These are phyloP conservation scores for Apotomis betuletana DNA, from an alignment of 2,888 invertebrate genomes.

Conservation along the genomic window DNA sequence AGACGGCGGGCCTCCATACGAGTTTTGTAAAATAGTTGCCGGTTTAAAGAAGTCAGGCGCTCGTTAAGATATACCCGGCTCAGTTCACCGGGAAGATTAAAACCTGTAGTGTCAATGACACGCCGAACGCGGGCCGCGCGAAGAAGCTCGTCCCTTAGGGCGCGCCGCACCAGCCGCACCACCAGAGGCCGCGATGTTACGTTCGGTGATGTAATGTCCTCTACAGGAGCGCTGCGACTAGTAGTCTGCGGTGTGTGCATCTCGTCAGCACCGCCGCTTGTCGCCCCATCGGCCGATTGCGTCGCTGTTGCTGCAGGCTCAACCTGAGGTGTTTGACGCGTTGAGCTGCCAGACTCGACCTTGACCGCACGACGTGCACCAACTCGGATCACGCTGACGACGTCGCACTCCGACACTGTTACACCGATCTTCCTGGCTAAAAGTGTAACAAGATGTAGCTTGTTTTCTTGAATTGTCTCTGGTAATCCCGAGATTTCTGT, in stretches of 20 bases:
- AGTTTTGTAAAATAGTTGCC: conserved; percentile 20
- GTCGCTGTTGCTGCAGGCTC: no score
- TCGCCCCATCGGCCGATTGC: no score
- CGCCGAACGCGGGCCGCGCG: conserved; percentile 14
- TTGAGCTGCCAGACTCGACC: no score
- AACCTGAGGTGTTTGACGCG: no score
- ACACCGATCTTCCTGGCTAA: no score
- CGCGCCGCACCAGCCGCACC: conserved; percentile 19
- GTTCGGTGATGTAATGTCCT: no score
- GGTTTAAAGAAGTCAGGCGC: conserved; percentile 25
- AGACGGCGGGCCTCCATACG: conserved; percentile 6
- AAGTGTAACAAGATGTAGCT: no score
- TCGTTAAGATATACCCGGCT: conserved; percentile 24
- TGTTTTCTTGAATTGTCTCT: no score
- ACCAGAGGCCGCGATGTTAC: conserved; percentile 1
- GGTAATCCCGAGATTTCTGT: no score
- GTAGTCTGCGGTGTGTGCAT: background rate
- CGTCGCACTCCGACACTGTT: no score
- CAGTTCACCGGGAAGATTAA: background rate
- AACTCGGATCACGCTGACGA: no score
- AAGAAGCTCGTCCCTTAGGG: conserved; percentile 3
- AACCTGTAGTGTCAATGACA: background rate
- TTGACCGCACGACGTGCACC: background rate
- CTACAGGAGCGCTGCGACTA: background rate
- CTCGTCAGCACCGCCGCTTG: no score